These are phyloP conservation scores for Conomelus anceps DNA, from an alignment of 2,888 invertebrate genomes.

Conservation along the genomic window DNA sequence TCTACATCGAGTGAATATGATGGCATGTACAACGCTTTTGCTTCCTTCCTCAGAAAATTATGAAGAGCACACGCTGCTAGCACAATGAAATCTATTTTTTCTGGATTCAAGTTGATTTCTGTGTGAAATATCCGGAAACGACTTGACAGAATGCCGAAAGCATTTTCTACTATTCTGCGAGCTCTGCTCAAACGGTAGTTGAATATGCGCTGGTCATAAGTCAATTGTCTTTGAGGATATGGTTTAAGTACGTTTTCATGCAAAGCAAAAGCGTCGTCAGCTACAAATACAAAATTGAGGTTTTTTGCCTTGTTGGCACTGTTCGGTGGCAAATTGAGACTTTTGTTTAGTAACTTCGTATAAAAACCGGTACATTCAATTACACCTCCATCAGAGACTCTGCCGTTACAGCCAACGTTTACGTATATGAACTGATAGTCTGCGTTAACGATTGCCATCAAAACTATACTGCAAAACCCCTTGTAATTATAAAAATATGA, in stretches of 20 bases:
- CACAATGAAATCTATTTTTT: constrained; percentile 26
- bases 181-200: constrained; percentile 29
- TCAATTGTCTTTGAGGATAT: constrained; percentile 24
- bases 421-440: constrained; percentile 25
- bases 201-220: constrained; percentile 24
- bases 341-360: constrained; percentile 20
- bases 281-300: constrained; percentile 28
- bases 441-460: constrained; percentile 28
- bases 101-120: constrained; percentile 26
- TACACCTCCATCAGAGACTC: constrained; percentile 23
- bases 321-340: constrained; percentile 25
- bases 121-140: constrained; percentile 28
- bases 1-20: constrained; percentile 19
- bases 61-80: constrained; percentile 24
- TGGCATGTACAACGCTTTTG: constrained; percentile 23
- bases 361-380: constrained; percentile 27
- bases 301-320: constrained; percentile 20
- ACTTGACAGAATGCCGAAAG: constrained; percentile 28
- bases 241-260: constrained; percentile 26
- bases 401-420: constrained; percentile 23
- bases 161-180: constrained; percentile 29
- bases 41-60: constrained; percentile 22
- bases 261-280: constrained; percentile 29
- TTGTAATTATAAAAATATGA: constrained; percentile 31
- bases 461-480: constrained; percentile 28